Percentiles rank a stretch among this genome's conserved stretches.
Evolutionary conservation across 2,888 invertebrate species (phyloP).

Genomic region (Conomelus anceps): DNA sequence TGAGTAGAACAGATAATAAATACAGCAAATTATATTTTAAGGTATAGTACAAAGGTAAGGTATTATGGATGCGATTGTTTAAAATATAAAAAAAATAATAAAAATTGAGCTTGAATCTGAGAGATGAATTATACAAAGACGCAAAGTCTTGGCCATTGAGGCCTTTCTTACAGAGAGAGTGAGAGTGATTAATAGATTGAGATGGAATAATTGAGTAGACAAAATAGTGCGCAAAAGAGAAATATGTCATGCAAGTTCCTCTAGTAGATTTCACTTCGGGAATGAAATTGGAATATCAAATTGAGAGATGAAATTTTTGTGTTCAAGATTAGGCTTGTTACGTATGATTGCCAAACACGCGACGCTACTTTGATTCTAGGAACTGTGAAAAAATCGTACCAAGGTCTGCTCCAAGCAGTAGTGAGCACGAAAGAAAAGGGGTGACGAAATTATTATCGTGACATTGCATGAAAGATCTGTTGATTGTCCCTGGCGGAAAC

Average conservation of each 20-base stretch:
- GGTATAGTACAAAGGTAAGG: no score
- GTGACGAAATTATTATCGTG: neutral
- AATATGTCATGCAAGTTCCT: neutral
- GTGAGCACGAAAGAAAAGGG: neutral
- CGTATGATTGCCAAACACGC: neutral
- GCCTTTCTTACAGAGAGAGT: neutral
- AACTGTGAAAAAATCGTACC: neutral
- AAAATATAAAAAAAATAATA: no score
- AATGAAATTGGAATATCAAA: neutral
- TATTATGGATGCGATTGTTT: no score
- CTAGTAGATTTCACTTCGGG: neutral
- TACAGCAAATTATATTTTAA: no score
- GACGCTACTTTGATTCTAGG: neutral
- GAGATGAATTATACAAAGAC: no score
- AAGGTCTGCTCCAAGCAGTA: neutral
- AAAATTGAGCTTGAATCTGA: no score
- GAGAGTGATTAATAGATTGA: neutral
- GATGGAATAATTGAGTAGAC: neutral
- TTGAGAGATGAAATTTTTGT: neutral
- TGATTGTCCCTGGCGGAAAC: neutral
- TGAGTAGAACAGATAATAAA: no score
- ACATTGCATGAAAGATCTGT: neutral
- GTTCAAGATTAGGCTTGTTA: neutral
- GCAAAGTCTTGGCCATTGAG: no score
- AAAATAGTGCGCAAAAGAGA: neutral